A percentile compares a stretch with the other conserved stretches of the same genome.
Conservation (phyloP, 1,140 invertebrate species). For the Megalopta genalis region DNA sequence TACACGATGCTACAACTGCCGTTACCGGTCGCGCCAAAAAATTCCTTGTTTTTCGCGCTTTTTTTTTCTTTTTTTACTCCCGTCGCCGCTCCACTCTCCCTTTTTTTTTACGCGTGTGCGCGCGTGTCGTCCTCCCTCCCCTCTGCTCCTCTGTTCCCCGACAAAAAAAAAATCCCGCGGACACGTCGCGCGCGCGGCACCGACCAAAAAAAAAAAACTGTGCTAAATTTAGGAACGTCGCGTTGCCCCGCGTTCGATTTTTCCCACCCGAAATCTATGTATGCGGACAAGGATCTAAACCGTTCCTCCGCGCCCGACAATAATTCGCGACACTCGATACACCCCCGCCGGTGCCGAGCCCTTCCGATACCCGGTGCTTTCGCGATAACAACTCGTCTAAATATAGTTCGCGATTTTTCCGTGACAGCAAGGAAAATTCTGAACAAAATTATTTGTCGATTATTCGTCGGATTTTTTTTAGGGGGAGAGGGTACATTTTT, state of each 20-base stretch:
- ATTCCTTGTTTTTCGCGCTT: conserved; percentile 21
- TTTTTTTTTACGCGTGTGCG: too few species aligned
- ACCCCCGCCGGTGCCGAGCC: too few species aligned
- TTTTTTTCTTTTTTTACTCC: too few species aligned
- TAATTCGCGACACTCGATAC: not conserved
- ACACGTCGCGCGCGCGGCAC: conserved; percentile 6
- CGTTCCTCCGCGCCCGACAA: not conserved
- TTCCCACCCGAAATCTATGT: conserved; percentile 16
- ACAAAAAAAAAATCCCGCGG: not conserved
- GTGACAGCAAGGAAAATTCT: not conserved
- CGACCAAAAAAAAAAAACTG: not conserved
- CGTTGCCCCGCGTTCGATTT: conserved; percentile 17
- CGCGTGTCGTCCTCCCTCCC: too few species aligned
- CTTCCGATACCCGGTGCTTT: not conserved
- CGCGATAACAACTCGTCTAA: not conserved
- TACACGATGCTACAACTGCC: conserved; percentile 56
- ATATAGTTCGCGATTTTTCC: too few species aligned
- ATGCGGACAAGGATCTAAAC: conserved; percentile 2
- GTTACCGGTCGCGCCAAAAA: conserved; percentile 33
- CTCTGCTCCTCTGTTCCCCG: too few species aligned
- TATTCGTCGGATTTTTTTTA: too few species aligned
- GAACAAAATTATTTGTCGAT: too few species aligned
- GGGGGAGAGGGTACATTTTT: too few species aligned
- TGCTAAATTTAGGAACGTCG: conserved; percentile 15
- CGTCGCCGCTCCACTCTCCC: too few species aligned